A percentile compares a stretch with the other conserved stretches of the same genome.
These are phyloP conservation scores for Hemicentrotus pulcherrimus DNA, from an alignment of 35 echinoderm and acorn worm genomes.

Conservation along the genomic window DNA sequence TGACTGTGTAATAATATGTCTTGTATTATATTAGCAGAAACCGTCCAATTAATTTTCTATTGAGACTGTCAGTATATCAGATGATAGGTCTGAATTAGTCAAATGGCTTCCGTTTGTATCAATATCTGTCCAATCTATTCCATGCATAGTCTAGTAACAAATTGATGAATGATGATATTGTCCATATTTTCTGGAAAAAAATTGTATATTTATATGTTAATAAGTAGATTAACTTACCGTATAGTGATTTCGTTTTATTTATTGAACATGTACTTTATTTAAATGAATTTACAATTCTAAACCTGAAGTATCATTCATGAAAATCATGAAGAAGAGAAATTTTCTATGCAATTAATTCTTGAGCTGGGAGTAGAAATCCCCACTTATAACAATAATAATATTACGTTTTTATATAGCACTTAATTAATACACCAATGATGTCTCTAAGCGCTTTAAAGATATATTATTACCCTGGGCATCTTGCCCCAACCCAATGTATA, in stretches of 20 bases:
- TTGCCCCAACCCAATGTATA: too few relatives aligned
- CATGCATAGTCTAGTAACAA: neutral
- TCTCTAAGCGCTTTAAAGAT: too few relatives aligned
- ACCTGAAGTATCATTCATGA: neutral
- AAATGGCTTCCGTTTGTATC: neutral
- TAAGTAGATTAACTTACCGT: neutral
- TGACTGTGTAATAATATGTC: neutral
- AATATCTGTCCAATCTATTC: neutral
- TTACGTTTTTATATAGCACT: too few relatives aligned
- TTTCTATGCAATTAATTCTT: neutral
- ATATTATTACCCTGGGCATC: too few relatives aligned
- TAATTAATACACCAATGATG: too few relatives aligned
- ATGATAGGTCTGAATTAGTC: neutral
- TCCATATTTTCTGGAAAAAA: neutral
- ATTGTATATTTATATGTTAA: neutral
- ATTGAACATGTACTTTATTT: neutral
- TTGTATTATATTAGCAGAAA: neutral
- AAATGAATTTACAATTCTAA: neutral
- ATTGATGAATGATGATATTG: neutral
- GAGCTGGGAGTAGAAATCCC: neutral
- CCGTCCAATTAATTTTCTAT: neutral
- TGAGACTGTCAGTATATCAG: neutral
- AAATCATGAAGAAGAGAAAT: neutral
- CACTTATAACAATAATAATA: too few relatives aligned
- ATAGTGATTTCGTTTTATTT: too few relatives aligned